Evolutionary conservation across 2,888 invertebrate species (phyloP), one percentile per base, ranked within the genome.

Genomic region (Cryptosula pallasiana): DNA sequence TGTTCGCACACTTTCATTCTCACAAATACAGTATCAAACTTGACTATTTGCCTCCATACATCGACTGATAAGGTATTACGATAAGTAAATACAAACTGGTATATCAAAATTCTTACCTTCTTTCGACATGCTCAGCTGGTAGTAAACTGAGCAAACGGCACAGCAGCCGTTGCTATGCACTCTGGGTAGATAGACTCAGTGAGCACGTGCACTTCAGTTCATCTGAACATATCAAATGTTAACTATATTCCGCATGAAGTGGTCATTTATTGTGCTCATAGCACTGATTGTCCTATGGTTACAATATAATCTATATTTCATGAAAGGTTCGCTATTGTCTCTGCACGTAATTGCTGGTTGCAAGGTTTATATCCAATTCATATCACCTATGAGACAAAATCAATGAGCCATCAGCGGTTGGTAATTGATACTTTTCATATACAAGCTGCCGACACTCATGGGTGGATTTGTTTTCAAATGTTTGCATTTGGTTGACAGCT

Each of bases 81-180:
- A n/a, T n/a, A n/a, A n/a, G n/a, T n/a, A n/a, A n/a, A n/a, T n/a
- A n/a, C n/a, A n/a, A n/a, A 45, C 45, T 45, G 5, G 20, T 20
- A 45, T 20, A 45, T 45, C 9, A 45, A 45, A 20, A 5, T 45
- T 5, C 45, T 45, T 45, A 45, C 45, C 45, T 45, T 5, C 45
- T 45, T 13, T 20, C 45, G 45, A 5, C 45, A 45, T 45, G 9
- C 9, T 45, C 9, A 45, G 45, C 20, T 13, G 45, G 9, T 45
- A 20, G 45, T 13, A 5, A 45, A 45, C 45, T 45, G 20, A 45
- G 45, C 45, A 32, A 13, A 34, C 29, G 3, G 20, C 3, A 63
- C 16, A 57, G 13, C 9, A 27, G 32, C 34, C 32, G 63, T 63
- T 63, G 63, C 63, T 63, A 63, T 63, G 63, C 63, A 63, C 63